phyloP scores from a whole-genome alignment of 2,888 invertebrate species.

The Brenthis daphne region DNA sequence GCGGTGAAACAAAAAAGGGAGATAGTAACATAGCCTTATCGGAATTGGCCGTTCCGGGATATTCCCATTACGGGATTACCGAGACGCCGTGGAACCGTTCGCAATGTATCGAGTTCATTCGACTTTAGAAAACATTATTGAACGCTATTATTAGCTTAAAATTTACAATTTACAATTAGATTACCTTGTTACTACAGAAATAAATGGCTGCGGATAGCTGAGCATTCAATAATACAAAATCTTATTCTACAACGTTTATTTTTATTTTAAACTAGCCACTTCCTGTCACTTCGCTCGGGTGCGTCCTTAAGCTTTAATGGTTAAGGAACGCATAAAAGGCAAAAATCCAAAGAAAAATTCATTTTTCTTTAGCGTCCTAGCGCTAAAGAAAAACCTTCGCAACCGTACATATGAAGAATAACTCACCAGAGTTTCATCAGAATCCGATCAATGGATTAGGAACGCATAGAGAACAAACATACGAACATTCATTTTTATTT shows the following conservation, averaged over 20 bases:
- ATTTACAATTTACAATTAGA: constrained; percentile 13
- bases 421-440: no score
- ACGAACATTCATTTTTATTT: no score
- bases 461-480: no score
- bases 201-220: not conserved
- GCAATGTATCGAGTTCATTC: constrained; percentile 23
- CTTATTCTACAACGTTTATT: not conserved
- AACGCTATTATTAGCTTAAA: constrained; percentile 7
- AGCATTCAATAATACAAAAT: not conserved
- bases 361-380: no score
- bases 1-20: constrained; percentile 39
- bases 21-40: constrained; percentile 46
- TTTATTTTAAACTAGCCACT: no score
- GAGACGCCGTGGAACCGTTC: constrained; percentile 39
- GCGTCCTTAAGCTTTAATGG: no score
- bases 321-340: no score
- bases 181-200: not conserved
- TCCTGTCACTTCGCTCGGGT: no score
- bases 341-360: no score
- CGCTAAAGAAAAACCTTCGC: no score
- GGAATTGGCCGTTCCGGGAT: constrained; percentile 44
- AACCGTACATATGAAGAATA: no score
- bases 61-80: constrained; percentile 51
- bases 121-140: constrained; percentile 14
- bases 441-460: no score